Evolutionary conservation across 2,888 invertebrate genomes (phyloP), one percentile per base, ranked within the genome.

Genomic region (Latrodectus hesperus): DNA sequence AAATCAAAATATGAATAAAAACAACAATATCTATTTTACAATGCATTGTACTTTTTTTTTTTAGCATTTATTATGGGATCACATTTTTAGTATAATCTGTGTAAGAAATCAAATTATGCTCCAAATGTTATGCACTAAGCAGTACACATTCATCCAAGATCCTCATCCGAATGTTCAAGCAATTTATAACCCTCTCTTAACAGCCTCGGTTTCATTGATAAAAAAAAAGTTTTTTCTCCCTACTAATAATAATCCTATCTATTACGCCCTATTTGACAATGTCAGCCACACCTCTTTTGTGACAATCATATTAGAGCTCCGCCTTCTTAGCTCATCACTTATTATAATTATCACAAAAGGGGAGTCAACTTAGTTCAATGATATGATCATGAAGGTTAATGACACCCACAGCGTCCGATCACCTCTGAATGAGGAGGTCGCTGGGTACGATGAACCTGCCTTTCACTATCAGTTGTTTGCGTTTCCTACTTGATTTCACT

Each of bases 351-450:
- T 8, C 11, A 17, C 17, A 16, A 64, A n/a, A 26, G 26, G 64
- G 60, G 67, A 68, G 67, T 68, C 17, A 16, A 17, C 17, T 17
- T 26, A 14, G 79, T 79, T 53, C 72, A 79, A 64, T 26, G 79
- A 72, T 60, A 55, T 60, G 72, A 64, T 55, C 71, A 64, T 53
- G 26, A 38, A 70, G 79, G 79, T 79, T 55, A 79, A 71, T 71
- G 79, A 79, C 79, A 79, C 79, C 79, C 79, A 79, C 70, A 79
- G 68, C 53, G 70, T 26, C n/a, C 70, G 70, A 78, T 78, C 78
- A 78, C 78, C 78, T 26, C 68, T 53, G 11, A 26, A 5, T n/a
- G 52, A 49, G 55, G 17, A 22, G 67, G 67, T 68, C 67, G 22
- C 12, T 55, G 70, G 14, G 78, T 17, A 17, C 60, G 71, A 79